phyloP scores from a whole-genome alignment of 2,888 invertebrate species.

The Brenthis hecate region DNA sequence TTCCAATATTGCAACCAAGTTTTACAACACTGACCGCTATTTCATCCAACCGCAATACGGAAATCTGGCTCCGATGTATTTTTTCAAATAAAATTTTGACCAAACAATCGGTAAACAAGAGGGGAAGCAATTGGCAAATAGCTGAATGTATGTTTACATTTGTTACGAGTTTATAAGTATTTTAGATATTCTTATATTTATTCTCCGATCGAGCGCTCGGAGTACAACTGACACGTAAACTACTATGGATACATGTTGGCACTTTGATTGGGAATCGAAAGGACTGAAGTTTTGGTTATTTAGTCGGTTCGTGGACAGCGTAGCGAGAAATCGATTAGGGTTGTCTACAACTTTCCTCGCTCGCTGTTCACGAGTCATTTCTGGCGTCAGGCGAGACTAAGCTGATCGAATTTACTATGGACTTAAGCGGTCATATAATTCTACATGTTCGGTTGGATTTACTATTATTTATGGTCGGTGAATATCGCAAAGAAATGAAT shows the following conservation, averaged over 20 bases:
- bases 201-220: conserved; percentile 80
- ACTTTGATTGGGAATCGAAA: conserved; percentile 47
- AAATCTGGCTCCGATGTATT: conserved; percentile 71
- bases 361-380: conserved; percentile 61
- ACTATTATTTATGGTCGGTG: conserved; percentile 65
- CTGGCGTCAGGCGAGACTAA: conserved; percentile 66
- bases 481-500: conserved; percentile 60
- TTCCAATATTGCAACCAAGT: conserved; percentile 56
- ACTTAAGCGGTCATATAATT: conserved; percentile 76
- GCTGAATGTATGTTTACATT: conserved; percentile 80
- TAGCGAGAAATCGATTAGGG: conserved; percentile 40
- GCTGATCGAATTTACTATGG: conserved; percentile 82
- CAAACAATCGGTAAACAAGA: conserved; percentile 58
- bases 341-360: conserved; percentile 40
- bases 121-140: conserved; percentile 67
- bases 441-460: conserved; percentile 67
- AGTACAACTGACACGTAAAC: conserved; percentile 56
- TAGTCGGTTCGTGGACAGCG: conserved; percentile 58
- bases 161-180: conserved; percentile 84
- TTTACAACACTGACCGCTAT: conserved; percentile 51
- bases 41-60: conserved; percentile 61
- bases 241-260: conserved; percentile 48
- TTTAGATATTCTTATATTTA: conserved; percentile 88
- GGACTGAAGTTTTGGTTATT: conserved; percentile 70
- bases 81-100: conserved; percentile 67